Conservation (phyloP, 2,888 invertebrate genomes). For the Diaphora mendica region DNA sequence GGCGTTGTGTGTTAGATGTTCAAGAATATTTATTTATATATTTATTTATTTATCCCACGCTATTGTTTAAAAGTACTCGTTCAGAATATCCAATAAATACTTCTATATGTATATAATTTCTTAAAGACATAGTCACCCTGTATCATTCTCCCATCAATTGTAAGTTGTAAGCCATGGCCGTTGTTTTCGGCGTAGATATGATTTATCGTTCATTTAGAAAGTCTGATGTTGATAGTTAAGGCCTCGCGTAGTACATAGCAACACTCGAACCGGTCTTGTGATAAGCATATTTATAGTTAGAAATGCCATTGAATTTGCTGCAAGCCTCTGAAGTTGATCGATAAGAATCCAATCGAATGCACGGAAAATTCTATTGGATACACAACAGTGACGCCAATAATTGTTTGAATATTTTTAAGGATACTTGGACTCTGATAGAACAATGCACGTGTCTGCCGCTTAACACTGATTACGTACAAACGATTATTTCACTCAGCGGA, state of each 20-base stretch:
- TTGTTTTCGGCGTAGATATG: conserved; percentile 28
- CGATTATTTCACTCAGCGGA: not conserved
- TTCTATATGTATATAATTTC: conserved; percentile 11
- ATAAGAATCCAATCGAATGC: conserved; percentile 43
- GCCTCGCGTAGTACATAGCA: conserved; percentile 19
- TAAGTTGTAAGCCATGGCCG: not conserved
- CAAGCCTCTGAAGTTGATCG: conserved; percentile 28
- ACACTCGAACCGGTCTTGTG: conserved; percentile 25
- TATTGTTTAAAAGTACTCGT: conserved; percentile 11
- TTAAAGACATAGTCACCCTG: not conserved
- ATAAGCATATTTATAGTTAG: conserved; percentile 51
- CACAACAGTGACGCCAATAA: conserved; percentile 21
- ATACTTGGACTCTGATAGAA: conserved; percentile 6
- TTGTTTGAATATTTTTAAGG: conserved; percentile 12
- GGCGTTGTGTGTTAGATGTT: no score
- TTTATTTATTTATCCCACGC: no score
- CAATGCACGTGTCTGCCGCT: not conserved
- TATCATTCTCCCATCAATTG: not conserved
- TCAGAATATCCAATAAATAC: conserved; percentile 9
- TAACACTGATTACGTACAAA: not conserved
- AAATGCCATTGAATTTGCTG: conserved; percentile 43
- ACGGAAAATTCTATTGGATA: conserved; percentile 41
- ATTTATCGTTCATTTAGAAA: conserved; percentile 37
- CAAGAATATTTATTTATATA: no score
- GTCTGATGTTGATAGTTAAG: conserved; percentile 19